Conservation (phyloP, 1,140 invertebrate genomes). For the Ylistrum balloti region DNA sequence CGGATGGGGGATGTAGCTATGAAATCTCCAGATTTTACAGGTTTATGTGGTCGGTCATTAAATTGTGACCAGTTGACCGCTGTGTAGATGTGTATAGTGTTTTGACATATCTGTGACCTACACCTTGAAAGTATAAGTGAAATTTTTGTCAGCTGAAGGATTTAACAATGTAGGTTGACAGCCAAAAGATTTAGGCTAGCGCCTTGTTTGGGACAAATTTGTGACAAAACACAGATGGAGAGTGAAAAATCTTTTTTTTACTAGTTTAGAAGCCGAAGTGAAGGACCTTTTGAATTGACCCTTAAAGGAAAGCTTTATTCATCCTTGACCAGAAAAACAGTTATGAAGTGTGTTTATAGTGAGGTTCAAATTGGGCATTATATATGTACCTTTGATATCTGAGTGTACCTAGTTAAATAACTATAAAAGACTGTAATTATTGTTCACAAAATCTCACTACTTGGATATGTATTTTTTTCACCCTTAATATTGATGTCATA, state of each 20-base stretch:
- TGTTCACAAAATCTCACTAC: neutral
- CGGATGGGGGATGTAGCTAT: neutral
- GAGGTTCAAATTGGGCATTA: neutral
- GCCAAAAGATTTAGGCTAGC: neutral
- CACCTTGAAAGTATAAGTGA: neutral
- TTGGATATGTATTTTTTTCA: neutral
- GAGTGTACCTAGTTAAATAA: neutral
- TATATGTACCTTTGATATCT: conserved; percentile 18
- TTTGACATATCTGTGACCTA: neutral
- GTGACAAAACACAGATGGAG: neutral
- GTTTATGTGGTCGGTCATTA: neutral
- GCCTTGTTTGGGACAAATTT: neutral
- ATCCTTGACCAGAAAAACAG: neutral
- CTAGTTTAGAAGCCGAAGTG: neutral
- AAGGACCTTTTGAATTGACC: conserved; percentile 7
- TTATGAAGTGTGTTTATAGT: neutral
- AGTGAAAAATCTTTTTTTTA: neutral
- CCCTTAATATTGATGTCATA: too few relatives aligned
- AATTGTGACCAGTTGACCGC: conserved; percentile 6
- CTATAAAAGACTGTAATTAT: neutral
- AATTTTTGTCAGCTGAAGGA: conserved; percentile 1
- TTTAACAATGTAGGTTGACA: neutral
- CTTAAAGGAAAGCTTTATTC: neutral
- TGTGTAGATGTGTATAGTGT: neutral
- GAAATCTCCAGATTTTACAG: neutral